phyloP scores from a whole-genome alignment of 2,888 invertebrate genomes.

The Lasius fuliginosus region DNA sequence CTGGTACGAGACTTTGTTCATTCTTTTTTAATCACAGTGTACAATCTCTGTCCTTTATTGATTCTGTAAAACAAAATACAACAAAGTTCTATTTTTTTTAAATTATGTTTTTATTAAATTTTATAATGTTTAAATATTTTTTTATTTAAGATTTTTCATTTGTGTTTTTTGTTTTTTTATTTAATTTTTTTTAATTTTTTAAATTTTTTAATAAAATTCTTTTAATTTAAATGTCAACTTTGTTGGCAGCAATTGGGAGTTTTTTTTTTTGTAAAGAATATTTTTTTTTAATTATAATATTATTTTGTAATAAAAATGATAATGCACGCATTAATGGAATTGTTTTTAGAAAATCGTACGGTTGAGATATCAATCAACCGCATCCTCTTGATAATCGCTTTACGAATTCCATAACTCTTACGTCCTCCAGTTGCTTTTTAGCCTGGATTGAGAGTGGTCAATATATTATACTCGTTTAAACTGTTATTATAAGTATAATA shows the following conservation, averaged over 20 bases:
- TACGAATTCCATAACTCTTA: slow-evolving; percentile 57
- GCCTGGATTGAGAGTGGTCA: neutral
- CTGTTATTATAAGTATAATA: neutral
- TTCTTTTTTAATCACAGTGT: slow-evolving; percentile 1
- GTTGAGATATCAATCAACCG: slow-evolving; percentile 51
- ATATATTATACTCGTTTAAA: neutral
- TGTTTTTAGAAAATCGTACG: slow-evolving; percentile 23
- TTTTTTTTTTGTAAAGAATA: too few relatives aligned
- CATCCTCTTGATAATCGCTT: slow-evolving; percentile 70
- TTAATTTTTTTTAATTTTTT: too few relatives aligned
- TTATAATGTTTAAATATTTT: too few relatives aligned
- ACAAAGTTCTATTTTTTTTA: neutral
- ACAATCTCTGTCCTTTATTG: neutral
- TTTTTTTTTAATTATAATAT: neutral
- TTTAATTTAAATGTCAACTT: too few relatives aligned
- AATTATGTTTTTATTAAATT: too few relatives aligned
- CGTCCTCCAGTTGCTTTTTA: slow-evolving; percentile 12
- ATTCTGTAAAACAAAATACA: neutral
- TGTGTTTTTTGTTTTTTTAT: too few relatives aligned
- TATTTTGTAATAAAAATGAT: neutral
- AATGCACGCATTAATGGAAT: neutral
- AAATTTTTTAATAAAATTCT: too few relatives aligned
- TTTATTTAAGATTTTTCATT: too few relatives aligned
- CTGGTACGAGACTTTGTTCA: slow-evolving; percentile 89
- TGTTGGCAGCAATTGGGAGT: too few relatives aligned